Evolutionary conservation across 2,797 vertebrate species (phyloP).

Genomic region (Ceryle rudis): DNA sequence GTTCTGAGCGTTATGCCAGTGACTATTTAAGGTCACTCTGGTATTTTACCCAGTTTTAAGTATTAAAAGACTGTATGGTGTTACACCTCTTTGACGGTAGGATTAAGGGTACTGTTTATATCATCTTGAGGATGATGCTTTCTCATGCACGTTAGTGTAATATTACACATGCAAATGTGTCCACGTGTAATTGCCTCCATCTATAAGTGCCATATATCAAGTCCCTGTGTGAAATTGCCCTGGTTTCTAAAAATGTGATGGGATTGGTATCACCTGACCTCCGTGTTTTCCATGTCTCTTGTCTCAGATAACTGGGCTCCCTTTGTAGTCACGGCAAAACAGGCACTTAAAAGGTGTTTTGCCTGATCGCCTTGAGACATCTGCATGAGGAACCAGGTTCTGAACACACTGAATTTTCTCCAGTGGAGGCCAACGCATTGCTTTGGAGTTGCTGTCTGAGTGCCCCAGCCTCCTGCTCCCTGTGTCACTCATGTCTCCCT

Average conservation of each 20-base stretch:
- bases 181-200: background rate
- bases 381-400: background rate
- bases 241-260: background rate
- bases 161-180: background rate
- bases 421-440: background rate
- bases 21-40: background rate
- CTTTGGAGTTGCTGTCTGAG: background rate
- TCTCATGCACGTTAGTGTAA: background rate
- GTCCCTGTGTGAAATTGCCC: background rate
- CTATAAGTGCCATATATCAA: background rate
- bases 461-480: background rate
- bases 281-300: background rate
- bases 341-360: background rate
- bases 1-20: background rate
- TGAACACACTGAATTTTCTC: background rate
- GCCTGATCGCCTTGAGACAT: background rate
- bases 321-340: background rate
- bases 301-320: background rate
- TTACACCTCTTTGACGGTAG: background rate
- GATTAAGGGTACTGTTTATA: background rate
- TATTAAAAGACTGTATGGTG: background rate
- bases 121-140: background rate
- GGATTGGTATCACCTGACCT: background rate
- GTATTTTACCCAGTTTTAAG: background rate
- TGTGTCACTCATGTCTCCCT: background rate